A percentile compares a stretch with the other conserved stretches of the same genome.
These are phyloP conservation scores for Harpalus rubripes DNA, from an alignment of 2,888 invertebrate genomes.

Conservation along the genomic window DNA sequence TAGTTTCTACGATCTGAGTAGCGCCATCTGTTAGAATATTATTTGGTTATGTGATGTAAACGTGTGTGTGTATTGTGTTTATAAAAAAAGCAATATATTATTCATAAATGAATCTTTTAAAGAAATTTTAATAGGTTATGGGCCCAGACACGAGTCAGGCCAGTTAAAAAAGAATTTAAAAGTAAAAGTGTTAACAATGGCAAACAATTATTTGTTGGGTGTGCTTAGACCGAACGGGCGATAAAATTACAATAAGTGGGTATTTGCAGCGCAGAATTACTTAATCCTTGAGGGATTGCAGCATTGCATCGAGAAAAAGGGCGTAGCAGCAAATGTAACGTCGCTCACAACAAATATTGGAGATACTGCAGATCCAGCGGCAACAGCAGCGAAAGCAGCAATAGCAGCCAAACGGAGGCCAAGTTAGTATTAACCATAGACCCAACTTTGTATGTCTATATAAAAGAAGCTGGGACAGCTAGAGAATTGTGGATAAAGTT, in stretches of 20 bases:
- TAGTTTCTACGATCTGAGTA: too few relatives aligned
- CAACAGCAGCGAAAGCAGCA: slow-evolving; percentile 31
- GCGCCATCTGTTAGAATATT: too few relatives aligned
- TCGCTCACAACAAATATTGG: too few relatives aligned
- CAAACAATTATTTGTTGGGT: slow-evolving; percentile 22
- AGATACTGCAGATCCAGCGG: slow-evolving; percentile 3
- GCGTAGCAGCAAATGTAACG: too few relatives aligned
- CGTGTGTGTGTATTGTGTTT: too few relatives aligned
- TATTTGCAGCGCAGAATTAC: slow-evolving; percentile 20
- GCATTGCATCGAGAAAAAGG: too few relatives aligned
- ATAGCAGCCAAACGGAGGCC: slow-evolving; percentile 68
- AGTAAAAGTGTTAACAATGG: slow-evolving; percentile 2
- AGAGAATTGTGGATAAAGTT: slow-evolving; percentile 70
- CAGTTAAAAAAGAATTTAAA: neutral
- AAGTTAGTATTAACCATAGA: slow-evolving; percentile 69
- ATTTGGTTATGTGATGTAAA: too few relatives aligned
- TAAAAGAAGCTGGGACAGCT: slow-evolving; percentile 69
- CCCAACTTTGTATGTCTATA: slow-evolving; percentile 70
- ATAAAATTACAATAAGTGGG: slow-evolving; percentile 33
- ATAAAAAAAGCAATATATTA: too few relatives aligned
- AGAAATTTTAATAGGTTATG: neutral
- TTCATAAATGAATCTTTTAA: too few relatives aligned
- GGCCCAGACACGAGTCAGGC: slow-evolving; percentile 1
- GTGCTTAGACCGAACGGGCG: slow-evolving; percentile 24
- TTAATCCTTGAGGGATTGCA: too few relatives aligned